These are phyloP conservation scores for Varanus salvator DNA, from an alignment of 2,113 vertebrate genomes.

Conservation along the genomic window DNA sequence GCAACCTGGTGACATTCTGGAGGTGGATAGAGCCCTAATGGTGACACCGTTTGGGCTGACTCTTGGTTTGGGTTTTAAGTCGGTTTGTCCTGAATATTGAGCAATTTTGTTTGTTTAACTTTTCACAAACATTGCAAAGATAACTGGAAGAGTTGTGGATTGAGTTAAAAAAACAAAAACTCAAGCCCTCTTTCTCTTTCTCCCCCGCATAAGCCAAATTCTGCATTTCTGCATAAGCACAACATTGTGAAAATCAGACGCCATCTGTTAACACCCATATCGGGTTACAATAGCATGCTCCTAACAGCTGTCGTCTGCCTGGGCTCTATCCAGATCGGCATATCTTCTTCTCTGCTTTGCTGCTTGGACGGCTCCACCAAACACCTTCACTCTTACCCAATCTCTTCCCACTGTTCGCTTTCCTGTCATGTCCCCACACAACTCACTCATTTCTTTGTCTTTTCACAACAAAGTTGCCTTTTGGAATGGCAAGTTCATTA, in stretches of 20 bases:
- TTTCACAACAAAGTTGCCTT: background rate
- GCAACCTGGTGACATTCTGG: no score
- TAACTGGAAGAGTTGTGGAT: no score
- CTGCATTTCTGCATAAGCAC: background rate
- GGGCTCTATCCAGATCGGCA: background rate
- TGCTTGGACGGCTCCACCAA: background rate
- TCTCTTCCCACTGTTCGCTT: background rate
- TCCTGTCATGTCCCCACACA: background rate
- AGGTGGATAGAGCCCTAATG: no score
- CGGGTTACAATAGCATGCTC: conserved; percentile 8
- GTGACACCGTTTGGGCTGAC: no score
- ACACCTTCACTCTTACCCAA: no score
- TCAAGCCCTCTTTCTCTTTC: no score
- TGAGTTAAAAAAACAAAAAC: background rate
- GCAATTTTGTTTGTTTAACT: no score
- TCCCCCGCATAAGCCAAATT: background rate
- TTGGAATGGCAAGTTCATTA: background rate
- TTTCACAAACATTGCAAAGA: no score
- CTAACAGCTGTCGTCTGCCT: conserved; percentile 9
- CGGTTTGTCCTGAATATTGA: no score
- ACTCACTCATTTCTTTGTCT: no score
- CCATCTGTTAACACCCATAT: conserved; percentile 21
- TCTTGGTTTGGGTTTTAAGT: no score
- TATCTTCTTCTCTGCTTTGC: background rate
- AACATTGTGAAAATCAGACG: background rate